A percentile compares a stretch with the other conserved stretches of the same genome.
These are phyloP conservation scores for Chrysodeixis includens DNA, from an alignment of 2,888 invertebrate species.

Conservation along the genomic window DNA sequence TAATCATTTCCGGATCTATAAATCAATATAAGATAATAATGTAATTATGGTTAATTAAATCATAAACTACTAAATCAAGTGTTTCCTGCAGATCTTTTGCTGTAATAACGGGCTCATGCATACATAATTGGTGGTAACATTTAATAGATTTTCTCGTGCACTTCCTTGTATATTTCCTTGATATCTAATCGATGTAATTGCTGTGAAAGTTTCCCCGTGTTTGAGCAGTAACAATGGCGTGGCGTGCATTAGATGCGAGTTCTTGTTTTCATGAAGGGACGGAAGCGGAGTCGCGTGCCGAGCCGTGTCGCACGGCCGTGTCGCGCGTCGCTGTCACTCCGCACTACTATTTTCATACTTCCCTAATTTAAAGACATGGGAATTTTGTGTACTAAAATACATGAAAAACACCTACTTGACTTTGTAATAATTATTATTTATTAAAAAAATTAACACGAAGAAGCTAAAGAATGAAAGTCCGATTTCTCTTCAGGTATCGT, in stretches of 20 bases:
- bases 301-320: slow-evolving; percentile 25
- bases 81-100: background rate
- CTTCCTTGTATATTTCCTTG: slow-evolving; percentile 56
- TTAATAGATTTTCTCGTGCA: slow-evolving; percentile 38
- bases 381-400: slow-evolving; percentile 38
- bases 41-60: slow-evolving; percentile 3
- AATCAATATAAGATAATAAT: slow-evolving; percentile 2
- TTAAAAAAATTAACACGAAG: too few relatives aligned
- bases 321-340: slow-evolving; percentile 43
- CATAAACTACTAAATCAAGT: background rate
- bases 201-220: slow-evolving; percentile 71
- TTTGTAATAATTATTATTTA: background rate
- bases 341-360: slow-evolving; percentile 53
- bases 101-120: slow-evolving; percentile 26
- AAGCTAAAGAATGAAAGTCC: too few relatives aligned
- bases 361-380: slow-evolving; percentile 25
- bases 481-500: too few relatives aligned
- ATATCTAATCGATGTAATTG: slow-evolving; percentile 65
- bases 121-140: slow-evolving; percentile 35
- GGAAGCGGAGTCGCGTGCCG: slow-evolving; percentile 59
- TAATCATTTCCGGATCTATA: slow-evolving; percentile 1
- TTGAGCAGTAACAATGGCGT: slow-evolving; percentile 64
- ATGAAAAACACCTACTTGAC: background rate
- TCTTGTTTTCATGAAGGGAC: slow-evolving; percentile 53
- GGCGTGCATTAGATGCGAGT: slow-evolving; percentile 61